These are phyloP conservation scores for Diplodus puntazzo DNA, from an alignment of 2,797 vertebrate genomes.

Conservation along the genomic window DNA sequence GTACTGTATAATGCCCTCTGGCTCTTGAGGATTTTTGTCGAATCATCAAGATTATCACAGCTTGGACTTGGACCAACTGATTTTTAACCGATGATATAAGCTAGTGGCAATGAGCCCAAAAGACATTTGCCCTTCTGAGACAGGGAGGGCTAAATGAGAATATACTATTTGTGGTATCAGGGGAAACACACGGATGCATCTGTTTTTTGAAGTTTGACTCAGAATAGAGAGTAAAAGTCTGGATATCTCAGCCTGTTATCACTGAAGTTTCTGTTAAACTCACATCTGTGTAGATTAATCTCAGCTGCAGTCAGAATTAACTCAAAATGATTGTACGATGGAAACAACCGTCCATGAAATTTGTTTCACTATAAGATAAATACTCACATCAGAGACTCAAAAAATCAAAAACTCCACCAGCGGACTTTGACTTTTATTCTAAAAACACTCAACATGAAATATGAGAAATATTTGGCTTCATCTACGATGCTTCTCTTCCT, in stretches of 20 bases:
- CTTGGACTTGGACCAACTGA: background rate
- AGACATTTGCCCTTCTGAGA: background rate
- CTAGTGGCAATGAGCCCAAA: background rate
- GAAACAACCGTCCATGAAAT: background rate
- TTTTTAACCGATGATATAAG: background rate
- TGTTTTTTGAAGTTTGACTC: background rate
- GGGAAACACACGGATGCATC: background rate
- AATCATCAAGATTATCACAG: background rate
- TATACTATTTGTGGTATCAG: background rate
- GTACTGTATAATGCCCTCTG: background rate
- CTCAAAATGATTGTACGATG: background rate
- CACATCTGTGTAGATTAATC: background rate
- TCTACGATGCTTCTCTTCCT: background rate
- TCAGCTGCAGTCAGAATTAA: background rate
- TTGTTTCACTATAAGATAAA: conserved; percentile 5
- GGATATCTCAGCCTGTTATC: background rate
- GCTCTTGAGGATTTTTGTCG: background rate
- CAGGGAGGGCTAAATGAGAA: background rate
- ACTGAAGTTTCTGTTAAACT: background rate
- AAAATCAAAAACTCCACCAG: background rate
- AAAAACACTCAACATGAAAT: background rate
- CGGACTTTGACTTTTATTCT: background rate
- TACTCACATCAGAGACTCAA: background rate
- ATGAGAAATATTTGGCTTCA: background rate
- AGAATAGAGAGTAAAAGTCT: background rate